Base-by-base conservation (phyloP, 2,797 vertebrate genomes). In the Sebastes reedi region DNA sequence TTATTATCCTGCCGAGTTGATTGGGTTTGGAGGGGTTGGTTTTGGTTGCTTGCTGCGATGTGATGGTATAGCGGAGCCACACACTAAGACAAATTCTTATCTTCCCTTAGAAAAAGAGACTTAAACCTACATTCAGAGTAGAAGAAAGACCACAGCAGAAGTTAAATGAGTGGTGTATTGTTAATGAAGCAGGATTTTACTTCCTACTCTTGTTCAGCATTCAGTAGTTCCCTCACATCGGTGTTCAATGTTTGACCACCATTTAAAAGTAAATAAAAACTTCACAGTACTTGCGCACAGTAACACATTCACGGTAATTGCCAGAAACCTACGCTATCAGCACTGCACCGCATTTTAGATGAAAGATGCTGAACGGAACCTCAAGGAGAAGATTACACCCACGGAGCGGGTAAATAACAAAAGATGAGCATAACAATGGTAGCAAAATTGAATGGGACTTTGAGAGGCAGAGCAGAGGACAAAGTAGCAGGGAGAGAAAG, bases 1-100 rank as follows among this genome's bases (percentile, higher is more conserved):
- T 89, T 85, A 91, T 92, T 89, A 89, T 87, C 71, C 84, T 1
- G 1, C 65, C 62, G 71, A 87, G 83, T 72, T 90, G 91, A 94
- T 87, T 92, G 90, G 73, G 77, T 90, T 93, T 89, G 54, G 64
- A 8, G 9, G 80, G 83, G 60, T 80, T 75, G 72, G 36, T 86
- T 74, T 73, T 65, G 46, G 54, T 80, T 73, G 54, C 16, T 62
- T 42, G 64, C 64, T 66, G 25, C 50, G 18, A 42, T 80, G 74
- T 80, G 76, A 81, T 54, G 42, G 11, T 61, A 65, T 24, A 80
- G 46, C 9, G 27, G 34, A 69, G 55, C 62, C 54, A 59, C 66
- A 83, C 72, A 86, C 68, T 69, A 59, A 86, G 29, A 68, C 29
- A 34, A 55, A 42, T 5, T 72, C 13, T 77, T 72, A 82, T 89